Evolutionary conservation across 2,888 invertebrate genomes (phyloP).

Genomic region (Folsomia candida): DNA sequence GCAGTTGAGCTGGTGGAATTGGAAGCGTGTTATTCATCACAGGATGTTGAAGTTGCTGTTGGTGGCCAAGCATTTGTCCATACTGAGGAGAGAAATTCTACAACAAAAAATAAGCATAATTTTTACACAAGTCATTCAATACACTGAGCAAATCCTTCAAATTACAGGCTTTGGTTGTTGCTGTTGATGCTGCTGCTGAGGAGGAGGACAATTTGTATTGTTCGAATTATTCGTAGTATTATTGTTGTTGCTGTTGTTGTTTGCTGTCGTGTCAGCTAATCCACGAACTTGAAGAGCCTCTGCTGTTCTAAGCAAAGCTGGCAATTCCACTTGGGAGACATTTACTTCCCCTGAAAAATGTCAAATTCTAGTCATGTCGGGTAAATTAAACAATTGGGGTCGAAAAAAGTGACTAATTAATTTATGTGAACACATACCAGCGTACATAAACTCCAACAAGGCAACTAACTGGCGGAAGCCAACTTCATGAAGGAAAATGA

Average conservation of each 20-base stretch:
- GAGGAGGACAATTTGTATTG: slow-evolving; percentile 11
- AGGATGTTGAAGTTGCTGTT: slow-evolving; percentile 16
- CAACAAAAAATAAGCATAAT: neutral
- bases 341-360: too few species aligned
- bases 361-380: too few species aligned
- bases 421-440: too few species aligned
- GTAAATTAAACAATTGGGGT: too few species aligned
- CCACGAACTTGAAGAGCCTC: slow-evolving; percentile 87
- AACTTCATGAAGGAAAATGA: slow-evolving; percentile 80
- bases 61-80: slow-evolving; percentile 22
- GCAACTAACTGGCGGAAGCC: slow-evolving; percentile 74
- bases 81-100: slow-evolving; percentile 41
- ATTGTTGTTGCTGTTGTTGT: slow-evolving; percentile 38
- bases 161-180: neutral
- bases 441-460: slow-evolving; percentile 80
- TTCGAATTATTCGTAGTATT: too few species aligned
- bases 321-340: slow-evolving; percentile 85
- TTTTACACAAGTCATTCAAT: too few species aligned
- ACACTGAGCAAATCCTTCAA: too few species aligned
- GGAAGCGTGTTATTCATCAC: neutral
- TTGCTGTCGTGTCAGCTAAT: slow-evolving; percentile 69
- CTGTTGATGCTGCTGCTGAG: neutral
- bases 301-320: slow-evolving; percentile 86
- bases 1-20: neutral
- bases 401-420: too few species aligned